Conservation (phyloP, 2,797 vertebrate genomes). For the Pempheris klunzingeri region DNA sequence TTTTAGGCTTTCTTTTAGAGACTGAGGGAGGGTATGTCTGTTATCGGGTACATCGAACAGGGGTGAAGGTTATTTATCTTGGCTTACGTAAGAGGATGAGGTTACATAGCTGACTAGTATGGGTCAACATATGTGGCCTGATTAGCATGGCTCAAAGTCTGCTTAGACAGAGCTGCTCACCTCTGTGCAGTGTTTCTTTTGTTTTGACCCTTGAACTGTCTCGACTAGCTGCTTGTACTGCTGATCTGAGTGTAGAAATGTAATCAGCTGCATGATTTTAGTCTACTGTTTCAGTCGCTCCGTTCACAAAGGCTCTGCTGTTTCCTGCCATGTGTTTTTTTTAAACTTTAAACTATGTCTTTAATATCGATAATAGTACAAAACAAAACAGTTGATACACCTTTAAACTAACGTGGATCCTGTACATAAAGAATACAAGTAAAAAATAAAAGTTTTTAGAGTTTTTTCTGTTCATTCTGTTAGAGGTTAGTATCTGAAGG, state of each 20-base stretch:
- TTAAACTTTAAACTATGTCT: background rate
- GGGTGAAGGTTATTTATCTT: conserved; percentile 33
- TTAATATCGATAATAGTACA: background rate
- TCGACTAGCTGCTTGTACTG: background rate
- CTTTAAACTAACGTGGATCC: background rate
- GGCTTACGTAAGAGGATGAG: conserved; percentile 60
- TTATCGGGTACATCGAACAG: conserved; percentile 4
- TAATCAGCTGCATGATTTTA: background rate
- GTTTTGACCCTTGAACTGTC: conserved; percentile 34
- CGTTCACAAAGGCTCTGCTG: background rate
- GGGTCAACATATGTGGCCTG: conserved; percentile 28
- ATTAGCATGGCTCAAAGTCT: conserved; percentile 65
- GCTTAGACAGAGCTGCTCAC: conserved; percentile 39
- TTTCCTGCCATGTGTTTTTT: background rate
- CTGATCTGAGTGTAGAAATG: background rate
- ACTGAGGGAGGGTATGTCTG: background rate
- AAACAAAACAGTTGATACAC: background rate
- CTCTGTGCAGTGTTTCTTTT: conserved; percentile 54
- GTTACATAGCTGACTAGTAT: conserved; percentile 28
- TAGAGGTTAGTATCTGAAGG: too few relatives aligned
- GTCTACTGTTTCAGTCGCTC: too few relatives aligned
- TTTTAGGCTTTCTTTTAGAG: background rate
- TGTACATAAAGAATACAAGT: background rate
- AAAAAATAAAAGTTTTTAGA: too few relatives aligned
- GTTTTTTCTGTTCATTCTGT: too few relatives aligned